phyloP scores from a whole-genome alignment of 2,888 invertebrate species.

The Melikaiella ostensackeni region DNA sequence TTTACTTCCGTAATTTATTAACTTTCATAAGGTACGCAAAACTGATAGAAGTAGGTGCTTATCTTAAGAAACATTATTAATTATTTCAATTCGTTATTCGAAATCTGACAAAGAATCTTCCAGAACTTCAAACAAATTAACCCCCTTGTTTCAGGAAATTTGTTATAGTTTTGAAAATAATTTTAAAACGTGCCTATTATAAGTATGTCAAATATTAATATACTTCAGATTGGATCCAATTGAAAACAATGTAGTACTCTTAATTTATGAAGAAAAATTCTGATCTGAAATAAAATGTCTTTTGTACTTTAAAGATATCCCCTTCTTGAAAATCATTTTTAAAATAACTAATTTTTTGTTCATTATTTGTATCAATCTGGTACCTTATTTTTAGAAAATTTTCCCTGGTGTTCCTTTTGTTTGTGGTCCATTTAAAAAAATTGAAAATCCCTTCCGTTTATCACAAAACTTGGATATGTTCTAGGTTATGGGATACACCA shows the following conservation, averaged over 20 bases:
- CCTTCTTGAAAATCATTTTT: not conserved
- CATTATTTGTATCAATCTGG: not conserved
- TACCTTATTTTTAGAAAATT: conserved; percentile 69
- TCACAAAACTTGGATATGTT: conserved; percentile 15
- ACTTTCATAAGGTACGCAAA: not conserved
- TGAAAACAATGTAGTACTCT: no score
- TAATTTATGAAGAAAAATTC: no score
- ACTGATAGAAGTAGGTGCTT: no score
- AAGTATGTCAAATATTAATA: no score
- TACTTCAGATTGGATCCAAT: no score
- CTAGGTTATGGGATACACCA: conserved; percentile 34
- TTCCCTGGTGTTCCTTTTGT: conserved; percentile 61
- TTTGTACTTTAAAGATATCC: no score
- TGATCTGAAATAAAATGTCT: not conserved
- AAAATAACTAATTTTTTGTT: not conserved
- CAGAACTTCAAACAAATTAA: not conserved
- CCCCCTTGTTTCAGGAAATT: not conserved
- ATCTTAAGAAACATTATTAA: no score
- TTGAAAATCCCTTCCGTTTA: not conserved
- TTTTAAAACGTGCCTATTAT: no score
- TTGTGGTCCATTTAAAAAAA: conserved; percentile 61
- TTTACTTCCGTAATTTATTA: not conserved
- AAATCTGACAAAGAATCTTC: not conserved
- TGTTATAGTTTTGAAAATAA: not conserved
- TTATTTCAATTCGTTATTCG: not conserved